These are phyloP conservation scores for Natator depressus DNA, from an alignment of 2,113 vertebrate species.

Conservation along the genomic window DNA sequence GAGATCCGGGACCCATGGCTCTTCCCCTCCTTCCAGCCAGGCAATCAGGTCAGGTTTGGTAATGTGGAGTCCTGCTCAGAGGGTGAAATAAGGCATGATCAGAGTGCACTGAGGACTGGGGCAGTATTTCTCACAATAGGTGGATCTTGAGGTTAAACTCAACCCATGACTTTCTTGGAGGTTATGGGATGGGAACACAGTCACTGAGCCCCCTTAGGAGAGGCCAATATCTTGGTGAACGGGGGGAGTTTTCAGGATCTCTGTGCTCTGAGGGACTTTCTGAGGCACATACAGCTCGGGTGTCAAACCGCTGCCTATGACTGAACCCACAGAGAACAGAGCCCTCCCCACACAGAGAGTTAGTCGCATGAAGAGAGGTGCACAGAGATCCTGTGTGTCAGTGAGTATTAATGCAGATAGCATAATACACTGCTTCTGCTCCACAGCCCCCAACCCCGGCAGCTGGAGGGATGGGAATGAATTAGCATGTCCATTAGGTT, in stretches of 20 bases:
- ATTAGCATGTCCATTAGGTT: background rate
- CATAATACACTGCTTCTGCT: background rate
- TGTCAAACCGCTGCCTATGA: background rate
- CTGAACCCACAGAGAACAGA: background rate
- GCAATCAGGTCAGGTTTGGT: constrained; percentile 3
- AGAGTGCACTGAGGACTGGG: background rate
- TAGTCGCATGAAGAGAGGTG: background rate
- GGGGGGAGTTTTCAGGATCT: background rate
- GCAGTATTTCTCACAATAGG: background rate
- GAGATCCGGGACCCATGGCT: background rate
- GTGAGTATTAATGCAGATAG: background rate
- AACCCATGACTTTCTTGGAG: background rate
- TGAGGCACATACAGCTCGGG: background rate
- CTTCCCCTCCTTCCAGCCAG: constrained; percentile 11
- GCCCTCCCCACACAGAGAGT: background rate
- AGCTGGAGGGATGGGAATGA: background rate
- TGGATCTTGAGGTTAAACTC: background rate
- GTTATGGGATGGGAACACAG: background rate
- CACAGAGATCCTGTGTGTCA: background rate
- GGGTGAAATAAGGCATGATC: background rate
- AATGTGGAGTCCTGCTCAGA: background rate
- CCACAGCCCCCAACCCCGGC: too few relatives aligned
- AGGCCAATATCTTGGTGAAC: background rate
- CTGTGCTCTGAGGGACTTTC: background rate
- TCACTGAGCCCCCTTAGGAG: background rate